These are phyloP conservation scores for Vireo altiloquus DNA, from an alignment of 2,113 vertebrate species.

Conservation along the genomic window DNA sequence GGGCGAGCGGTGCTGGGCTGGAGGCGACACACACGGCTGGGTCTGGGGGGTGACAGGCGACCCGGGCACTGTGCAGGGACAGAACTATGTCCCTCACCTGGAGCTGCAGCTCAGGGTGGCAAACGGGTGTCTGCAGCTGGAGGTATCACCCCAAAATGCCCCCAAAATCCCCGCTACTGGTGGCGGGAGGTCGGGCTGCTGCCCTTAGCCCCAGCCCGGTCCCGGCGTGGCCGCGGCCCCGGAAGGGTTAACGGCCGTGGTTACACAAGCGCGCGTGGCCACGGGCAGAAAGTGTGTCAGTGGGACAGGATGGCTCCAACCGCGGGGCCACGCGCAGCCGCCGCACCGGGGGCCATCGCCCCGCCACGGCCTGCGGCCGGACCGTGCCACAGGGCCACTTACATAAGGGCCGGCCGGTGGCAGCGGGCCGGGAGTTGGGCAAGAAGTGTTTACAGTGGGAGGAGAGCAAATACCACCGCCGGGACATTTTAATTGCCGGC, in stretches of 20 bases:
- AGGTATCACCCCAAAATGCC: neutral
- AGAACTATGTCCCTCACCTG: accelerated
- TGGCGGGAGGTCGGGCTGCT: accelerated
- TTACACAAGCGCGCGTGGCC: constrained; percentile 35
- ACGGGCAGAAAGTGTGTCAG: constrained; percentile 61
- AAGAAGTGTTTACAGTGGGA: constrained; percentile 39
- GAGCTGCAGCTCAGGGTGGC: neutral
- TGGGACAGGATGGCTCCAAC: constrained; percentile 31
- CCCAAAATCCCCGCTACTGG: neutral
- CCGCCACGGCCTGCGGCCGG: neutral
- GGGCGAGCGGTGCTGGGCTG: neutral
- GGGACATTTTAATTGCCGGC: constrained; percentile 59
- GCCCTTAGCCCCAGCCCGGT: neutral
- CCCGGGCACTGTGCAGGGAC: neutral
- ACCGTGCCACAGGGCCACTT: neutral
- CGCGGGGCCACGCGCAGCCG: neutral
- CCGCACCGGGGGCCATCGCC: neutral
- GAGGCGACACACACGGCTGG: accelerated
- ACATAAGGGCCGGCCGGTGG: constrained; percentile 27
- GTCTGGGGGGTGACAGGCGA: neutral
- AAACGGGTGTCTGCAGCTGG: accelerated
- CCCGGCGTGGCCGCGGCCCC: accelerated
- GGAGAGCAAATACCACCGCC: neutral
- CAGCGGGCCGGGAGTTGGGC: constrained; percentile 24
- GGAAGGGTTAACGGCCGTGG: neutral